phyloP scores from a whole-genome alignment of 2,888 invertebrate genomes.

The Callyntrura guangdongensis region DNA sequence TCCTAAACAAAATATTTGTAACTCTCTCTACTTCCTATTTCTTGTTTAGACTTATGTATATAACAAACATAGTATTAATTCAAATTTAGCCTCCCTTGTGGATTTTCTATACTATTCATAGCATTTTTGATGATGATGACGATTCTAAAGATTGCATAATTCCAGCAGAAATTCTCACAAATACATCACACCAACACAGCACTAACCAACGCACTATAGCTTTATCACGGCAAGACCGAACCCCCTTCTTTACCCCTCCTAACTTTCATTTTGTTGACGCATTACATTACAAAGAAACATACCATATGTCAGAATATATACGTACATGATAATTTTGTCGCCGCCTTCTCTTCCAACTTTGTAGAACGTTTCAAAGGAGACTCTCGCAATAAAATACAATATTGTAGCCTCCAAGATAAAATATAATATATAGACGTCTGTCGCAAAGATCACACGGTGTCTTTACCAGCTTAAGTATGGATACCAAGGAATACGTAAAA shows the following conservation, averaged over 20 bases:
- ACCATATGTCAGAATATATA: neutral
- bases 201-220: neutral
- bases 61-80: conserved; percentile 35
- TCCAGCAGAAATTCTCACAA: conserved; percentile 12
- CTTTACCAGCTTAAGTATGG: neutral
- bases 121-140: conserved; percentile 37
- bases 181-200: neutral
- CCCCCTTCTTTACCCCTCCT: neutral
- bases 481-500: conserved; percentile 38
- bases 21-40: neutral
- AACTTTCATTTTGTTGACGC: conserved; percentile 23
- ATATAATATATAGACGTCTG: conserved; percentile 11
- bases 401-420: neutral
- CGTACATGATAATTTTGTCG: conserved; percentile 48
- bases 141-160: conserved; percentile 46
- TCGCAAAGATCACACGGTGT: conserved; percentile 16
- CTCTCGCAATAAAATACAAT: neutral
- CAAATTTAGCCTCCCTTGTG: conserved; percentile 54
- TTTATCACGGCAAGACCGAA: neutral
- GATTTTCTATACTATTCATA: conserved; percentile 7
- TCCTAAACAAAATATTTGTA: conserved; percentile 15
- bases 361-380: conserved; percentile 21
- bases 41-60: neutral
- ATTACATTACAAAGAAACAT: conserved; percentile 42
- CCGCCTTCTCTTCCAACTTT: neutral